These are phyloP conservation scores for Aulostomus chinensis DNA, from an alignment of 2,797 vertebrate species.

Conservation along the genomic window DNA sequence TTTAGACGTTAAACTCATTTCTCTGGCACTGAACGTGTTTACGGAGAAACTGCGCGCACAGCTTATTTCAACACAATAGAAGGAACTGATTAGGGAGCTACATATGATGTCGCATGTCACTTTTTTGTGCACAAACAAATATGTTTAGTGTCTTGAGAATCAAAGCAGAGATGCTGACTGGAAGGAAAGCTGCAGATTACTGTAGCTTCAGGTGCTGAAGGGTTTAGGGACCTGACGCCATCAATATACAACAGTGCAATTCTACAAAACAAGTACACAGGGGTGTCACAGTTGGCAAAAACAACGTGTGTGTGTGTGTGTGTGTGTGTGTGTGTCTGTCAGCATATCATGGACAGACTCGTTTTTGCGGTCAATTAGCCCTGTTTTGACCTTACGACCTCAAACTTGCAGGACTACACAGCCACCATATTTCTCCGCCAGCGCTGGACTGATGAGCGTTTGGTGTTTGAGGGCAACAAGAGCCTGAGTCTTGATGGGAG, in stretches of 20 bases:
- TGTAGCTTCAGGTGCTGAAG: conserved; percentile 20
- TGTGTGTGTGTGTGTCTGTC: conserved; percentile 12
- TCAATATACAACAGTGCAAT: conserved; percentile 37
- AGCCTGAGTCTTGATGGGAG: conserved; percentile 91
- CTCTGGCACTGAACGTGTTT: no score
- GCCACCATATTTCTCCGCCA: conserved; percentile 93
- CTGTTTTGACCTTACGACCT: conserved; percentile 25
- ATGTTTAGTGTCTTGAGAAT: conserved; percentile 8
- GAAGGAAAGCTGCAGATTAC: conserved; percentile 26
- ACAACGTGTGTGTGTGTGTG: neutral
- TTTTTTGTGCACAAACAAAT: conserved; percentile 1
- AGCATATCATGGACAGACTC: conserved; percentile 23
- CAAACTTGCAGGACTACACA: conserved; percentile 86
- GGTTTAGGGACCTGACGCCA: conserved; percentile 24
- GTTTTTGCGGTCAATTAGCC: conserved; percentile 3
- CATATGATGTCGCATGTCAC: conserved; percentile 5
- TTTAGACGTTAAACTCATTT: no score
- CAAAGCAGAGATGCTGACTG: conserved; percentile 38
- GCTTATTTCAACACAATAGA: neutral
- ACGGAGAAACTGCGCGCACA: no score
- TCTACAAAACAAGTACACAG: neutral
- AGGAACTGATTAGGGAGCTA: conserved; percentile 1
- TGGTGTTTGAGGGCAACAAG: conserved; percentile 91
- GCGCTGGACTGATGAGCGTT: conserved; percentile 89
- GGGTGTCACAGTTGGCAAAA: conserved; percentile 27